Conservation (phyloP, 2,113 vertebrate species). For the Oryzias celebensis region DNA sequence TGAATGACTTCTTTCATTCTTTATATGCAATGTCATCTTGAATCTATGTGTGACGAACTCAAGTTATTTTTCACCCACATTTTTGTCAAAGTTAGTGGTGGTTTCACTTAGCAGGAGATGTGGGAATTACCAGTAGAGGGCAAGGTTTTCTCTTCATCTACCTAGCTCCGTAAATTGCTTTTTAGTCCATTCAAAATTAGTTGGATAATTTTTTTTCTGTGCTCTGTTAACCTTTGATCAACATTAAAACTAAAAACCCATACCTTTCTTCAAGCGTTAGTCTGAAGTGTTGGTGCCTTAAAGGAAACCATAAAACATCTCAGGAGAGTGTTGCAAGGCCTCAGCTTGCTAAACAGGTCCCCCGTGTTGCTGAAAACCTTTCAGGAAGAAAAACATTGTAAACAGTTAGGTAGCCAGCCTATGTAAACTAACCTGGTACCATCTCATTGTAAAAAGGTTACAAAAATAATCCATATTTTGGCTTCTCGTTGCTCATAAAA, state of each 20-base stretch:
- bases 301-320: conserved; percentile 53
- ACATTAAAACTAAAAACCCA: too few relatives aligned
- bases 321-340: conserved; percentile 50
- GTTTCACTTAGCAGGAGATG: conserved; percentile 4
- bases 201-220: neutral
- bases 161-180: neutral
- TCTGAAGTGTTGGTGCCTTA: conserved; percentile 54
- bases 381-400: conserved; percentile 41
- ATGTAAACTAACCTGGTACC: conserved; percentile 48
- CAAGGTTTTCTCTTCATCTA: neutral
- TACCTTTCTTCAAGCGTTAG: conserved; percentile 22
- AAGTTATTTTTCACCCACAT: neutral
- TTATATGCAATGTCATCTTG: conserved; percentile 3
- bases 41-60: conserved; percentile 6
- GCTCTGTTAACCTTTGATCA: neutral
- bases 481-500: conserved; percentile 30
- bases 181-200: neutral
- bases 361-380: conserved; percentile 47
- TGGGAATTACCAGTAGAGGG: neutral
- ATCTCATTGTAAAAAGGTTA: conserved; percentile 39
- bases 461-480: conserved; percentile 29
- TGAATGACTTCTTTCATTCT: conserved; percentile 16
- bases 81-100: too few relatives aligned
- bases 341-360: conserved; percentile 58
- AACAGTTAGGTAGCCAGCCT: conserved; percentile 57